These are phyloP conservation scores for Nannobrachium achirus DNA, from an alignment of 2,113 vertebrate genomes.

Conservation along the genomic window DNA sequence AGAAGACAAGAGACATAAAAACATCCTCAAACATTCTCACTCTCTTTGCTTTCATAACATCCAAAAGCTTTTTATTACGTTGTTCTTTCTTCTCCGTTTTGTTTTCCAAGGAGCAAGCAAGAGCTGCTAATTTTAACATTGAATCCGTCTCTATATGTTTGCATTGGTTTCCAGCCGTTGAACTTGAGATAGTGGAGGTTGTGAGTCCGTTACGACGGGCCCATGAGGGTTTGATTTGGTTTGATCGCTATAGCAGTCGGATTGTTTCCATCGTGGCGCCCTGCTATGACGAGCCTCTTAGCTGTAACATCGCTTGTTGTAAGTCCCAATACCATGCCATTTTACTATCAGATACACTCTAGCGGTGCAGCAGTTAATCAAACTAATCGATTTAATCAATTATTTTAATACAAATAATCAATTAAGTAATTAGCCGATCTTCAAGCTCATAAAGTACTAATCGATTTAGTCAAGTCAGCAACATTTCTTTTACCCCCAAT, in stretches of 20 bases:
- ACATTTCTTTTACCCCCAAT: too few relatives aligned
- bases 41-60: constrained; percentile 51
- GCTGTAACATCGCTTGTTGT: background rate
- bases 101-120: too few relatives aligned
- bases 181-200: background rate
- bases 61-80: constrained; percentile 43
- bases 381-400: too few relatives aligned
- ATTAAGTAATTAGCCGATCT: too few relatives aligned
- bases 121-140: constrained; percentile 24
- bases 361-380: too few relatives aligned
- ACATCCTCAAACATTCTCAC: constrained; percentile 38
- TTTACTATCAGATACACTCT: background rate
- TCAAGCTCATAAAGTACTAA: too few relatives aligned
- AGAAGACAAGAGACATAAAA: constrained; percentile 55
- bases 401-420: too few relatives aligned
- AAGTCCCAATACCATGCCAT: background rate
- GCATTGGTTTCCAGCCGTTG: too few relatives aligned
- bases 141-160: background rate
- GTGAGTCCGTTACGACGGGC: background rate
- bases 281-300: background rate
- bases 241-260: background rate
- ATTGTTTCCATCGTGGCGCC: too few relatives aligned
- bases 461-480: too few relatives aligned
- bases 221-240: constrained; percentile 4
- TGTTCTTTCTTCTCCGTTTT: too few relatives aligned